These are phyloP conservation scores for Eilema depressum DNA, from an alignment of 2,888 invertebrate genomes.

Conservation along the genomic window DNA sequence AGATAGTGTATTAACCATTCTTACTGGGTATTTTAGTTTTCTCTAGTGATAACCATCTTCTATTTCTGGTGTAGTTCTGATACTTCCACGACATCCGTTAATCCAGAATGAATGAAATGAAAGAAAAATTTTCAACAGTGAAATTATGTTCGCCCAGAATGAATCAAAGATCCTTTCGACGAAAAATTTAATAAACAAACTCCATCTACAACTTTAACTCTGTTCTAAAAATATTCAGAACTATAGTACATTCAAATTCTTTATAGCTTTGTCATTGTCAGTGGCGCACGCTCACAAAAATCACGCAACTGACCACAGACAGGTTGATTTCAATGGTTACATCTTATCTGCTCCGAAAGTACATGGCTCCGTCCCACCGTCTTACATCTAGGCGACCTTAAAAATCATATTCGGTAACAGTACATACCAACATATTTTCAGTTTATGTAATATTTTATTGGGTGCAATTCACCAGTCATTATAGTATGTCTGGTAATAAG, in stretches of 20 bases:
- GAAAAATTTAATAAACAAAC: neutral
- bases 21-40: neutral
- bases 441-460: slow-evolving; percentile 27
- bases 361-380: slow-evolving; percentile 25
- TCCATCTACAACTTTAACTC: neutral
- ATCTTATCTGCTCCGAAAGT: slow-evolving; percentile 62
- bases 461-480: neutral
- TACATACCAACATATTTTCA: slow-evolving; percentile 9
- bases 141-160: neutral
- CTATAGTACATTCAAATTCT: slow-evolving; percentile 37
- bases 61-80: no score
- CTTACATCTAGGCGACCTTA: slow-evolving; percentile 54
- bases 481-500: neutral
- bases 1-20: no score
- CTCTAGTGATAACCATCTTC: neutral
- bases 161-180: neutral
- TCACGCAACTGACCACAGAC: slow-evolving; percentile 74
- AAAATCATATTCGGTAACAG: slow-evolving; percentile 40
- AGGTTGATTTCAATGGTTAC: slow-evolving; percentile 68
- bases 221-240: neutral
- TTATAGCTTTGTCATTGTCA: slow-evolving; percentile 54
- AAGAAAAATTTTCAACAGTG: neutral
- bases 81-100: no score
- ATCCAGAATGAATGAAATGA: no score
- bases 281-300: slow-evolving; percentile 66